Conservation (phyloP, 2,113 vertebrate genomes). For the Petromus typicus region DNA sequence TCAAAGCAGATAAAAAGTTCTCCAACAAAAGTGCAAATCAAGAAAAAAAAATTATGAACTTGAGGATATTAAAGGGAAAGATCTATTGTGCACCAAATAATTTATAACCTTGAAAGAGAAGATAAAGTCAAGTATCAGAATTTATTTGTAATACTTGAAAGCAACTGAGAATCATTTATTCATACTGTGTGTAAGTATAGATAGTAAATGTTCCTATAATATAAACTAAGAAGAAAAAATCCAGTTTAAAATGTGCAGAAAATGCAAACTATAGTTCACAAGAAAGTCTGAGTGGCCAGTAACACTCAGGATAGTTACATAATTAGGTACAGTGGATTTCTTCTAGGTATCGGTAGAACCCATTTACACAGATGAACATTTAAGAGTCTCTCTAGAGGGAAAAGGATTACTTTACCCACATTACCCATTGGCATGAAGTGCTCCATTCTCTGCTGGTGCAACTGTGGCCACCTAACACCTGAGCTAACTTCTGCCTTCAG, state of each 20-base stretch:
- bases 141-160: not conserved
- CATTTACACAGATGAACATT: not conserved
- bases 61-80: not conserved
- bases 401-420: not conserved
- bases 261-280: not conserved
- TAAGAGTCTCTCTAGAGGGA: not conserved
- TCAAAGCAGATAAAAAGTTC: slow-evolving; percentile 9
- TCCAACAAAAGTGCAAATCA: not conserved
- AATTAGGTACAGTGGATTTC: not conserved
- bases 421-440: not conserved
- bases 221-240: not conserved
- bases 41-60: not conserved
- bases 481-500: not conserved
- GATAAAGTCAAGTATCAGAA: not conserved
- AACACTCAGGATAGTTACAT: not conserved
- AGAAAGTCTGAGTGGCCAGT: not conserved
- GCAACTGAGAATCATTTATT: not conserved
- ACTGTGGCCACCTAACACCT: not conserved
- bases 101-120: not conserved
- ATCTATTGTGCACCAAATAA: not conserved
- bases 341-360: not conserved
- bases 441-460: not conserved
- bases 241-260: not conserved
- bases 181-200: not conserved
- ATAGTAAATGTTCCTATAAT: not conserved